phyloP scores from a whole-genome alignment of 2,888 invertebrate genomes.

The Xylophagus ater region DNA sequence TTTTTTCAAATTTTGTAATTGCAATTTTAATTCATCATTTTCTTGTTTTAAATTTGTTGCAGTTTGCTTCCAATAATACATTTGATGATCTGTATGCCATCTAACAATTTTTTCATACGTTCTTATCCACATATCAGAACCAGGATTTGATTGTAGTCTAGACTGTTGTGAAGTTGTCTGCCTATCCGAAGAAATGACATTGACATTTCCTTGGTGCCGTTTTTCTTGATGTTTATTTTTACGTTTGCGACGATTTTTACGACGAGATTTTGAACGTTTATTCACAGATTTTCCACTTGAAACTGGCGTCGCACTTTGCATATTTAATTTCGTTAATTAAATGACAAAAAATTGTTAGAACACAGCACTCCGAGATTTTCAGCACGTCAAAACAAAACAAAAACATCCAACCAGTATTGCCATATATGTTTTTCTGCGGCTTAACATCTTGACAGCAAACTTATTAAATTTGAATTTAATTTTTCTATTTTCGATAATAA shows the following conservation, averaged over 20 bases:
- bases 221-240: not conserved
- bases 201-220: not conserved
- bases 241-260: not conserved
- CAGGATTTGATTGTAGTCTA: not conserved
- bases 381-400: too few species aligned
- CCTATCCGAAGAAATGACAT: not conserved
- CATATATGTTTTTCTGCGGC: too few species aligned
- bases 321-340: not conserved
- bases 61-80: constrained; percentile 9
- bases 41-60: constrained; percentile 8
- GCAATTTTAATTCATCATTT: constrained; percentile 6
- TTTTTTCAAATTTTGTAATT: not conserved
- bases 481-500: too few species aligned
- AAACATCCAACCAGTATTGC: too few species aligned
- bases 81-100: constrained; percentile 13
- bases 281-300: not conserved
- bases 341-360: not conserved
- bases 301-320: not conserved
- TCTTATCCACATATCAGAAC: constrained; percentile 9
- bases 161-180: too few species aligned
- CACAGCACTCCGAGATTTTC: not conserved
- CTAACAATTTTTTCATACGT: constrained; percentile 14
- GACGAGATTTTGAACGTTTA: not conserved
- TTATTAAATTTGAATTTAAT: too few species aligned
- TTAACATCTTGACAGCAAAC: too few species aligned